Evolutionary conservation across 2,797 vertebrate genomes (phyloP).

Genomic region (Carapus acus): DNA sequence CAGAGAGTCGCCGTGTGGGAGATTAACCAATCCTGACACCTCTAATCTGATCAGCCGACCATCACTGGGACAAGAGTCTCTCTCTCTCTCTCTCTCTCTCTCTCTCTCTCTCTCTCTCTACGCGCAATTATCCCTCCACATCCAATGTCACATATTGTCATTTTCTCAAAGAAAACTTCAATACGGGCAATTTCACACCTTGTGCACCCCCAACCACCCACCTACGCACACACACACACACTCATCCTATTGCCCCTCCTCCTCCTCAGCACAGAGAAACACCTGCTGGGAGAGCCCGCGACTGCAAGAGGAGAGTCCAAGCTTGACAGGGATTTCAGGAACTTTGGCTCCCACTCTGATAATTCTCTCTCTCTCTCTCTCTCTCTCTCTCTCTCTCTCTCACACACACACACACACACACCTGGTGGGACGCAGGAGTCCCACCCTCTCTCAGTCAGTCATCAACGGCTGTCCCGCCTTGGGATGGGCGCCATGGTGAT

Average conservation of each 20-base stretch:
- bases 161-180: no score
- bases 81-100: conserved; percentile 8
- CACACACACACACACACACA: conserved; percentile 11
- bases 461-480: conserved; percentile 27
- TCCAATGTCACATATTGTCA: conserved; percentile 12
- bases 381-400: conserved; percentile 31
- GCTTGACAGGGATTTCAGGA: no score
- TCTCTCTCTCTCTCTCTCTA: conserved; percentile 6
- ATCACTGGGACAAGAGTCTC: conserved; percentile 65
- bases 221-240: neutral
- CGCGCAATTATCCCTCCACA: conserved; percentile 1
- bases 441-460: conserved; percentile 20
- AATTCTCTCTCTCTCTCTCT: neutral
- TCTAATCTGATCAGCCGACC: conserved; percentile 79
- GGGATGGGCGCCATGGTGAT: conserved; percentile 33
- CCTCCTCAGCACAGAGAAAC: conserved; percentile 33
- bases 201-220: no score
- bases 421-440: conserved; percentile 20
- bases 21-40: conserved; percentile 70
- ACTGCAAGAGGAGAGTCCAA: conserved; percentile 20
- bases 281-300: conserved; percentile 36
- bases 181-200: neutral
- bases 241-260: neutral
- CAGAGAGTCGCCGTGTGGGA: conserved; percentile 46
- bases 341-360: conserved; percentile 14